phyloP scores from a whole-genome alignment of 2,888 invertebrate genomes.

The Caradrina kadenii region DNA sequence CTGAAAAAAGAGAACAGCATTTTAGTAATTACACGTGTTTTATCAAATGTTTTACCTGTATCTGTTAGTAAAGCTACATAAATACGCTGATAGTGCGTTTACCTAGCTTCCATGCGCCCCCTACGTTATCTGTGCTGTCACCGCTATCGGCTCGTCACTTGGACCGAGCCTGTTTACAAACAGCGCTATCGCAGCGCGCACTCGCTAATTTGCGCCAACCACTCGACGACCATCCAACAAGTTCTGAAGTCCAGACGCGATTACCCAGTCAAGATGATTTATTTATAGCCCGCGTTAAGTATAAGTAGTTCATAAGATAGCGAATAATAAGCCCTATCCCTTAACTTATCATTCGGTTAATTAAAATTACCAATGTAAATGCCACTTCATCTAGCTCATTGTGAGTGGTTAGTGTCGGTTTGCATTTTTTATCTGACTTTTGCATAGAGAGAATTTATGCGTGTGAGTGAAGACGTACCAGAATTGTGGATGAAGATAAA shows the following conservation, averaged over 20 bases:
- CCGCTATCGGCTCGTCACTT: constrained; percentile 65
- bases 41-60: constrained; percentile 42
- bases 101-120: constrained; percentile 44
- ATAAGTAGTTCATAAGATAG: constrained; percentile 64
- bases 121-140: constrained; percentile 40
- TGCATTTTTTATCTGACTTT: constrained; percentile 53
- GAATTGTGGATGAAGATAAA: constrained; percentile 30
- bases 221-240: constrained; percentile 82
- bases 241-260: constrained; percentile 83
- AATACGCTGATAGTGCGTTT: constrained; percentile 43
- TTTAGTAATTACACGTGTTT: constrained; percentile 34
- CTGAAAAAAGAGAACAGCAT: constrained; percentile 38
- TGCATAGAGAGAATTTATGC: constrained; percentile 37
- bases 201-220: constrained; percentile 87
- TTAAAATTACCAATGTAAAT: constrained; percentile 65
- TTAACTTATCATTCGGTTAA: constrained; percentile 60
- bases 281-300: constrained; percentile 73
- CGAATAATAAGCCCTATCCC: constrained; percentile 56
- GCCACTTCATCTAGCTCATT: constrained; percentile 61
- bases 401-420: constrained; percentile 57
- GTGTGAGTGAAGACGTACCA: constrained; percentile 31
- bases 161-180: constrained; percentile 76
- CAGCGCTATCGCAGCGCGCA: constrained; percentile 86
- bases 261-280: constrained; percentile 84
- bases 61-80: constrained; percentile 42